phyloP scores from a whole-genome alignment of 2,113 vertebrate species.

The Ceyx melanurus region DNA sequence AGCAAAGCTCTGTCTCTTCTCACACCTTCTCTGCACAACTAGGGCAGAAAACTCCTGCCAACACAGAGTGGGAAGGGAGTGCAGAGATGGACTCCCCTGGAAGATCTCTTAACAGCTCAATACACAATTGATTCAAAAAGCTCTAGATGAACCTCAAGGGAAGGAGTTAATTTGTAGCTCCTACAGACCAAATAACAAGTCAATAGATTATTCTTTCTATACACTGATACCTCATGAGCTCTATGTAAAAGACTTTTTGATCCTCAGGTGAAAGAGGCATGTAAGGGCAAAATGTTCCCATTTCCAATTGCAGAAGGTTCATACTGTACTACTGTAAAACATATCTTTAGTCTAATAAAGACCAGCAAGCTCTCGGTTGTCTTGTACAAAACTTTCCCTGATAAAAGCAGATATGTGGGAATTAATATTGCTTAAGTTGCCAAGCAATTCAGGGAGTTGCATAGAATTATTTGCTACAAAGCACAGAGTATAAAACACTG shows the following conservation, averaged over 20 bases:
- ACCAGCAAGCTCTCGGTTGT: too few species aligned
- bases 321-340: background rate
- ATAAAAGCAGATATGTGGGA: constrained; percentile 6
- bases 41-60: background rate
- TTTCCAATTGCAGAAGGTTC: constrained; percentile 16
- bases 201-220: background rate
- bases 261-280: background rate
- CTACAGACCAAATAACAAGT: background rate
- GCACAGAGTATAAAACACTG: background rate
- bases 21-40: background rate
- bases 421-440: constrained; percentile 35
- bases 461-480: background rate
- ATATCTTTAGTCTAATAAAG: too few species aligned
- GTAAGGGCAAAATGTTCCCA: background rate
- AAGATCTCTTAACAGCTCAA: background rate
- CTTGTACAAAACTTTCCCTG: background rate
- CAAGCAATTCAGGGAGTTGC: constrained; percentile 8
- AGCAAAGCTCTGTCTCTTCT: background rate
- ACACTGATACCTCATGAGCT: background rate
- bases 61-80: background rate
- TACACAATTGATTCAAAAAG: background rate
- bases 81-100: background rate
- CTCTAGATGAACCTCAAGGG: background rate
- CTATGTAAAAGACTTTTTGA: background rate
- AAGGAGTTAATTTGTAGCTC: background rate